These are phyloP conservation scores for Sitta europaea DNA, from an alignment of 2,113 vertebrate species.

Conservation along the genomic window DNA sequence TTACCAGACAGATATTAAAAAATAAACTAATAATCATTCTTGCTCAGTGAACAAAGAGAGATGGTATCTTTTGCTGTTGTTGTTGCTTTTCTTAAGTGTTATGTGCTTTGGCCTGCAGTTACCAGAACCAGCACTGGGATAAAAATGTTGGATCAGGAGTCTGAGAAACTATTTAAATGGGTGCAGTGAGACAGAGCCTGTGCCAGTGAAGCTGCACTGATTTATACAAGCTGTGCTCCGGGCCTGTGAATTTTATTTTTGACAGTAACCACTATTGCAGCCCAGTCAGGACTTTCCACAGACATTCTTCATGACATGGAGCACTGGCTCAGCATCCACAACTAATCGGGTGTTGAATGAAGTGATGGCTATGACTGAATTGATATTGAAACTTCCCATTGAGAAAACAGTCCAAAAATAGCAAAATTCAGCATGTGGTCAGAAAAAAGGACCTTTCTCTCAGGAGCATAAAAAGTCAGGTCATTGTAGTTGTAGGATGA, in stretches of 20 bases:
- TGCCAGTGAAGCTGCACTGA: neutral
- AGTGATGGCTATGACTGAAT: neutral
- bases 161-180: neutral
- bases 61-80: neutral
- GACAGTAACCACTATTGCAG: neutral
- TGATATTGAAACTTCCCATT: neutral
- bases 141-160: neutral
- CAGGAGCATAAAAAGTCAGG: neutral
- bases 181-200: neutral
- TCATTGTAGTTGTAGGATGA: neutral
- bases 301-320: neutral
- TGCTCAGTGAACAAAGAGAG: neutral
- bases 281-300: slow-evolving; percentile 1
- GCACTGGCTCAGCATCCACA: neutral
- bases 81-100: neutral
- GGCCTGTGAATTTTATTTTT: slow-evolving; percentile 22
- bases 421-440: neutral
- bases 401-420: neutral
- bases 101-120: neutral
- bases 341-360: neutral
- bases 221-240: neutral
- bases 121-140: neutral
- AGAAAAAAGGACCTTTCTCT: neutral
- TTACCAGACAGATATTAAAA: neutral
- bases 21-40: neutral